phyloP scores from a whole-genome alignment of 2,113 vertebrate species.

The Notechis scutatus region DNA sequence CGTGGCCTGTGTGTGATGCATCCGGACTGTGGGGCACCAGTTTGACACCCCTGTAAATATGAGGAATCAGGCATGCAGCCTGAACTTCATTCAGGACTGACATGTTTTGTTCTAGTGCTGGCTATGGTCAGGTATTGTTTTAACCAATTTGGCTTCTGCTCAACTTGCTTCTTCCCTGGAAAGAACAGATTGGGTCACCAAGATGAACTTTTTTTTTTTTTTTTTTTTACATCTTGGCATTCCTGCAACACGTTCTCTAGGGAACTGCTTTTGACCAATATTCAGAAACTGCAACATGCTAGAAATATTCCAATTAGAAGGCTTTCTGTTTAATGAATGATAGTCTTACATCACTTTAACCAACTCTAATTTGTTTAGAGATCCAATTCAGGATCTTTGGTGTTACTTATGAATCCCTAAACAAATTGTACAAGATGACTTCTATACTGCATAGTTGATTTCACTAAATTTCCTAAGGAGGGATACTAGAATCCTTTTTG shows the following conservation, averaged over 20 bases:
- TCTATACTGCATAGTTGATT: not conserved
- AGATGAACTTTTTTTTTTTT: not conserved
- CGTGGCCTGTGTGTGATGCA: no score
- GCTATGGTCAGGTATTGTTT: not conserved
- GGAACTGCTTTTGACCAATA: not conserved
- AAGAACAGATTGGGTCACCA: not conserved
- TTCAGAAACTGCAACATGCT: not conserved
- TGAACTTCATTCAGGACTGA: not conserved
- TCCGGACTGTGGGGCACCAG: no score
- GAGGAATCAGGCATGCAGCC: not conserved
- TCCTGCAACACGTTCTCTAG: not conserved
- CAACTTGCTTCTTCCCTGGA: not conserved
- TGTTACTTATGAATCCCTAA: not conserved
- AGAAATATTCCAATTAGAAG: not conserved
- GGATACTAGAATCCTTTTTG: not conserved
- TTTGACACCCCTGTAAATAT: no score
- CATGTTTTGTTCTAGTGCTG: no score
- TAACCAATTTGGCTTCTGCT: not conserved
- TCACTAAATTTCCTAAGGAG: not conserved
- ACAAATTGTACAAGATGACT: not conserved
- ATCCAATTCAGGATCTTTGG: not conserved
- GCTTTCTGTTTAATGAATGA: not conserved
- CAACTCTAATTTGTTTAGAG: not conserved
- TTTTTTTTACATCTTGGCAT: not conserved
- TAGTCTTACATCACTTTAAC: not conserved